Conservation (phyloP, 2,113 vertebrate species). For the Crotalus tigris region DNA sequence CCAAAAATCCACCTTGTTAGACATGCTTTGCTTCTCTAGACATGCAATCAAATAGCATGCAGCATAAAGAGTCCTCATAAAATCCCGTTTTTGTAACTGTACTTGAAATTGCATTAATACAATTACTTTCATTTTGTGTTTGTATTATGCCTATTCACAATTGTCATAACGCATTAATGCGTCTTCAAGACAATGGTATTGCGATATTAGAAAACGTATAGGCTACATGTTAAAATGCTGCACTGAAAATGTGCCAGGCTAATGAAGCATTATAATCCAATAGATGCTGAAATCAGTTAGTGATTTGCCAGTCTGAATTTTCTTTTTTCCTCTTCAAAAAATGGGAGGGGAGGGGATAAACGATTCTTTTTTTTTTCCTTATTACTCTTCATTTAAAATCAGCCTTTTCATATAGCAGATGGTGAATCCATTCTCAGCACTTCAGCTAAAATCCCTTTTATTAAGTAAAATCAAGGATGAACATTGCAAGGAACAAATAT, state of each 20-base stretch:
- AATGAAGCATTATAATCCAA: conserved; percentile 37
- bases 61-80: conserved; percentile 12
- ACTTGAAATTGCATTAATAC: conserved; percentile 15
- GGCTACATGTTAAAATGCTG: conserved; percentile 15
- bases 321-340: conserved; percentile 40
- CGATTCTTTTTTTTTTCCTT: conserved; percentile 43
- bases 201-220: not conserved
- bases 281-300: conserved; percentile 53
- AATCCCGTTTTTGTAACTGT: not conserved
- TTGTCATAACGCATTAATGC: not conserved
- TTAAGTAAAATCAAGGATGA: conserved; percentile 88
- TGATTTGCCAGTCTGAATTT: conserved; percentile 52
- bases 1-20: not conserved
- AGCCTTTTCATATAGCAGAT: conserved; percentile 83
- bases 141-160: conserved; percentile 7
- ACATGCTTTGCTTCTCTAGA: not conserved
- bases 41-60: conserved; percentile 13
- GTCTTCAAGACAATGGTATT: conserved; percentile 6
- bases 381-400: conserved; percentile 72
- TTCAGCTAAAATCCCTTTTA: conserved; percentile 86
- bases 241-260: conserved; percentile 52
- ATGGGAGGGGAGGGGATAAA: conserved; percentile 51
- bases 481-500: conserved; percentile 63
- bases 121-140: conserved; percentile 14
- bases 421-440: conserved; percentile 76